Base-by-base conservation (phyloP, 2,113 vertebrate species). In the Lophotis ruficrista region DNA sequence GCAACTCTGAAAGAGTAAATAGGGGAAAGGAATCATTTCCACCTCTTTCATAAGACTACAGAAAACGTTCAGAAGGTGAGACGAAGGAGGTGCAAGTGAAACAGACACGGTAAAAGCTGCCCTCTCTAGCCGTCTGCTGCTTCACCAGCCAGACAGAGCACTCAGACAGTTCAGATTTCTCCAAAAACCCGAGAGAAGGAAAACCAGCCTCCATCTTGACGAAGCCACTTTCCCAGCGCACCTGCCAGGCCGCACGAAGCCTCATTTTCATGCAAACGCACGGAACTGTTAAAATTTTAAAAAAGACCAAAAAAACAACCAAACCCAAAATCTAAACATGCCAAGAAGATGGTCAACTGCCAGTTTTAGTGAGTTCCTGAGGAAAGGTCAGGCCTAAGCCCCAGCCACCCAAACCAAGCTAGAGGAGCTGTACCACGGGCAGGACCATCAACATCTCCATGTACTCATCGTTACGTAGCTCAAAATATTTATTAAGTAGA, bases 401-500 rank as follows among this genome's bases (percentile, higher is more conserved):
- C 17, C 23, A 14, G 33, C 30, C 1, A 1, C 6, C 33, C 30
- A 6, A 1, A 51, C 21, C 51, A 51, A n/a, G 35, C 11, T 1
- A 23, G 35, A 57, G 27, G 16, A 65, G 60, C 37, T 8, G 7
- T 10, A 22, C 28, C 47, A 12, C 0, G 11, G 24, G 1, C 1
- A 93, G 54, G 33, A 57, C 22, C 54, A 33, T 12, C 38, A 3
- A 4, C 54, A 11, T 18, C 62, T 56, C 54, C 71, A 27, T 31
- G 10, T 2, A 30, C 25, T 71, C 13, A 0, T 7, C 33, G 20
- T 24, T 43, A 62, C 27, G 37, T 5, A 61, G 9, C 48, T 89
- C 61, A 31, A 90, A 88, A 87, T 22, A 95, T 73, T 76, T 69
- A 91, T 83, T 69, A 93, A 91, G 50, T 45, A 69, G 72, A 81